Evolutionary conservation across 1,140 invertebrate genomes (phyloP).

Genomic region (Myzus persicae): DNA sequence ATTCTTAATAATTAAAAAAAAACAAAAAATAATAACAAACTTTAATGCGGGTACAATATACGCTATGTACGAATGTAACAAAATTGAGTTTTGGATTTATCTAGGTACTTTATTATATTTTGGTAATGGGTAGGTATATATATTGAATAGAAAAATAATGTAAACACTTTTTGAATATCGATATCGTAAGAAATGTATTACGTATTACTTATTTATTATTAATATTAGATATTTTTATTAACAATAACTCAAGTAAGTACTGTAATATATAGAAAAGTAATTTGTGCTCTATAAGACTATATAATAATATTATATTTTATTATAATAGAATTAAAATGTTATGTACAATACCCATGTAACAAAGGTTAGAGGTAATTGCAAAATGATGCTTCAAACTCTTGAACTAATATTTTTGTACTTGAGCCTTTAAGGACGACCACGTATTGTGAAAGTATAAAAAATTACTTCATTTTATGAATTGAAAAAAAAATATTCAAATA

Average conservation of each 20-base stretch:
- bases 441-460: not conserved
- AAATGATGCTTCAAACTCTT: not conserved
- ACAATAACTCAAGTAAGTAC: not conserved
- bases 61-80: too few species aligned
- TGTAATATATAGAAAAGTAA: not conserved
- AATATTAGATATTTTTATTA: not conserved
- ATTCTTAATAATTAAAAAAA: too few species aligned
- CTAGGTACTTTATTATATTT: too few species aligned
- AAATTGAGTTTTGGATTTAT: too few species aligned
- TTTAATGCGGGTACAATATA: too few species aligned
- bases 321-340: not conserved
- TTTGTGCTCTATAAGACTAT: not conserved
- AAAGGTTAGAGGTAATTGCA: not conserved
- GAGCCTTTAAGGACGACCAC: too few species aligned
- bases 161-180: too few species aligned
- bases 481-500: not conserved
- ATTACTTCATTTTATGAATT: not conserved
- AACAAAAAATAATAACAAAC: too few species aligned
- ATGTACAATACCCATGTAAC: not conserved
- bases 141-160: too few species aligned
- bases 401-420: too few species aligned
- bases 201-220: not conserved
- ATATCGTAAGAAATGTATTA: not conserved
- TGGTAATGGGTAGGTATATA: too few species aligned
- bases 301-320: too few species aligned